Base-by-base conservation (phyloP, 2,888 invertebrate genomes). In the Mythimna pallens region DNA sequence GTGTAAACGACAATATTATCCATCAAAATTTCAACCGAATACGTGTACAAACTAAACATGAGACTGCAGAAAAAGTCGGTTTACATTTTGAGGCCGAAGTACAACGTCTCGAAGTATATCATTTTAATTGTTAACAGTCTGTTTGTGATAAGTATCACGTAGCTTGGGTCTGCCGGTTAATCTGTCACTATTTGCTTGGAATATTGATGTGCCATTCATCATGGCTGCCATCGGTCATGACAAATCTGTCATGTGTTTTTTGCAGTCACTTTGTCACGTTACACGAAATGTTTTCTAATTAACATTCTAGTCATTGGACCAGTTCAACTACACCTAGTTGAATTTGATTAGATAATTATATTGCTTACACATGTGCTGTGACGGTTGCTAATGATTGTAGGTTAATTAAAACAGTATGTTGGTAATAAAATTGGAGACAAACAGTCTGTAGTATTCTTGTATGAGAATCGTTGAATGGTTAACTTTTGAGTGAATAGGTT, bases 191-290 rank as follows among this genome's bases (percentile, higher is more conserved):
- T 86, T 86, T 86, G 90, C 86, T 87, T 82, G 88, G 93, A 94
- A 95, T 94, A 94, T 91, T 93, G 94, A 94, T 94, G 91, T 72
- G 80, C 81, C 85, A 92, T 94, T 92, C 90, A 93, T 93, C 93
- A 92, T 90, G 84, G 80, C 75, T 76, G 76, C 76, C 84, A 62
- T 69, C 58, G 78, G 67, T 78, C 72, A 70, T 83, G 80, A 83
- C 82, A 80, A 47, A 47, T 47, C 47, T 36, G 40, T 22, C 82
- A 74, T 81, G 71, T 79, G 66, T 12, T 65, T 66, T 83, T 76
- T 71, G 54, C 66, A 52, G 73, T 77, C 78, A 75, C 71, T 64
- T 67, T 70, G n/a, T 54, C 0, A 62, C 36, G 50, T 72, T 55
- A 54, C 82, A 78, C 72, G 75, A 66, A 64, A 76, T 55, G 58